Evolutionary conservation across 2,113 vertebrate genomes (phyloP).

Genomic region (Psittacus erithacus): DNA sequence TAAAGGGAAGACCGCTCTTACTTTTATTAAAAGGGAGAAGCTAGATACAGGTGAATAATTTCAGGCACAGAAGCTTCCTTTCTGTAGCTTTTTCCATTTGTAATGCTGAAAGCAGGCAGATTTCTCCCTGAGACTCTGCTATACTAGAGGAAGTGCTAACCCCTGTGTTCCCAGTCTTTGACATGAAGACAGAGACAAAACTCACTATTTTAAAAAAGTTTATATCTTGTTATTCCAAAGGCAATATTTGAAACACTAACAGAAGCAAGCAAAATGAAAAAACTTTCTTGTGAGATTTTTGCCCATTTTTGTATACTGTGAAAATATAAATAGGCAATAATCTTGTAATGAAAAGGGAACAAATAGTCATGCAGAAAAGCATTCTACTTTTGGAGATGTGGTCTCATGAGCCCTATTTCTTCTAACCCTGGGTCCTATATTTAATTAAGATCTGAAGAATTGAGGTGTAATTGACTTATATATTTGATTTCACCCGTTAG

Average conservation of each 20-base stretch:
- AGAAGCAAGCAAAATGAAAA: neutral
- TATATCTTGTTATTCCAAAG: neutral
- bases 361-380: neutral
- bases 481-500: neutral
- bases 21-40: neutral
- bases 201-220: neutral
- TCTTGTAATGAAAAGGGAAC: neutral
- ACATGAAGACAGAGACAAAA: neutral
- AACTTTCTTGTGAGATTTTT: neutral
- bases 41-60: neutral
- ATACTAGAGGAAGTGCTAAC: neutral
- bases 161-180: neutral
- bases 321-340: neutral
- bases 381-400: neutral
- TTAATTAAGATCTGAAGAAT: neutral
- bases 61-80: neutral
- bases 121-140: neutral
- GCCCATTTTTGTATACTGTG: neutral
- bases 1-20: neutral
- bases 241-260: neutral
- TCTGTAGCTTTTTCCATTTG: neutral
- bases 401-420: neutral
- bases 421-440: neutral
- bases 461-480: neutral
- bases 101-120: neutral